These are phyloP conservation scores for Ostrea edulis DNA, from an alignment of 1,140 invertebrate genomes.

Conservation along the genomic window DNA sequence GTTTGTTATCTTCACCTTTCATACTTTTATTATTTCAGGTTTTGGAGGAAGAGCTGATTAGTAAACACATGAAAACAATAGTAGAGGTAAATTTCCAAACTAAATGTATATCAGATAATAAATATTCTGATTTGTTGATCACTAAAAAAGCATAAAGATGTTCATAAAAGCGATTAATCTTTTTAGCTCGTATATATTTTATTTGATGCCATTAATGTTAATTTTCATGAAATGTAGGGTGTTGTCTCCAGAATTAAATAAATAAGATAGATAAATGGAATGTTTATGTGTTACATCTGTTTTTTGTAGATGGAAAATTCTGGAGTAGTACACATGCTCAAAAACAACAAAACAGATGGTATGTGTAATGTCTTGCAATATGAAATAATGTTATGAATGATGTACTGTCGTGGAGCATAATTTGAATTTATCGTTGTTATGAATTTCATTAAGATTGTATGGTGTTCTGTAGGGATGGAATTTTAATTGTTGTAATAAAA, in stretches of 20 bases:
- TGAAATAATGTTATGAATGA: too few relatives aligned
- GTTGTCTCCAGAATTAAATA: neutral
- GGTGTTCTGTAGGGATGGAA: too few relatives aligned
- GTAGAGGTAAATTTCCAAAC: constrained; percentile 86
- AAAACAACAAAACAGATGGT: constrained; percentile 95
- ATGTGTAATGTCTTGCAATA: constrained; percentile 49
- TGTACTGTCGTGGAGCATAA: too few relatives aligned
- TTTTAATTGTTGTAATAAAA: too few relatives aligned
- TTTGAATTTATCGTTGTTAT: too few relatives aligned
- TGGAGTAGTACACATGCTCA: constrained; percentile 98
- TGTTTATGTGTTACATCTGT: constrained; percentile 30
- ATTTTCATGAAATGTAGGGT: neutral
- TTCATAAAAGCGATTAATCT: too few relatives aligned
- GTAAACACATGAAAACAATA: constrained; percentile 99
- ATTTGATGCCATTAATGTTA: constrained; percentile 6
- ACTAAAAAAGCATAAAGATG: too few relatives aligned
- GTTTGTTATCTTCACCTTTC: too few relatives aligned
- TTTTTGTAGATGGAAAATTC: constrained; percentile 96
- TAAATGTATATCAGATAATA: too few relatives aligned
- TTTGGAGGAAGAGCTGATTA: constrained; percentile 98
- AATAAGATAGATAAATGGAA: neutral
- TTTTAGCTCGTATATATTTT: neutral
- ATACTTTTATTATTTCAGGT: constrained; percentile 86
- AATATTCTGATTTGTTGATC: too few relatives aligned
- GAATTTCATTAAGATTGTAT: too few relatives aligned